These are phyloP conservation scores for Elaphurus davidianus DNA, from an alignment of 2,113 vertebrate species.

Conservation along the genomic window DNA sequence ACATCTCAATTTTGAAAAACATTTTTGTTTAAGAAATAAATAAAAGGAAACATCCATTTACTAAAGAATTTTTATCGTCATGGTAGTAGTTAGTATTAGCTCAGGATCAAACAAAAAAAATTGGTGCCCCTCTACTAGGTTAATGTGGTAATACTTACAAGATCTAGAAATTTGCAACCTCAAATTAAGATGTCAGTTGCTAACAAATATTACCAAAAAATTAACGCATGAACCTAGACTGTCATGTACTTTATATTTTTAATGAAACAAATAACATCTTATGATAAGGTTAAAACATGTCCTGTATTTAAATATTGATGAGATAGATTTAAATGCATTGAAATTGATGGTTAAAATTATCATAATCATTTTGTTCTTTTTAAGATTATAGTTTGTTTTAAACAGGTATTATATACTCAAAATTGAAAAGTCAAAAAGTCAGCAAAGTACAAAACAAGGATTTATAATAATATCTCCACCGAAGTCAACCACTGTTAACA, in stretches of 20 bases:
- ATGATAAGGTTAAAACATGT: not conserved
- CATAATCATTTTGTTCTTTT: not conserved
- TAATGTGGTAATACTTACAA: not conserved
- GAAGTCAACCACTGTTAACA: not conserved
- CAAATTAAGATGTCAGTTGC: not conserved
- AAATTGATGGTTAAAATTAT: not conserved
- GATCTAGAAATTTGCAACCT: not conserved
- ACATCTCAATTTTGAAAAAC: not conserved
- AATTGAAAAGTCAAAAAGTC: not conserved
- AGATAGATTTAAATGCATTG: not conserved
- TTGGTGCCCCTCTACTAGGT: not conserved
- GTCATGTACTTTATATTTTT: not conserved
- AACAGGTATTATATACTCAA: not conserved
- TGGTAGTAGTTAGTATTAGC: not conserved
- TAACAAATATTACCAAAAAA: not conserved
- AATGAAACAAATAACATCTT: not conserved
- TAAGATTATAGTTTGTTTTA: not conserved
- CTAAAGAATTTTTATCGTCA: not conserved
- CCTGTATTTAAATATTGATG: not conserved
- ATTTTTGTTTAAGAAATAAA: slow-evolving; percentile 21
- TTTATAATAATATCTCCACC: not conserved
- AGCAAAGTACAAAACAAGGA: not conserved
- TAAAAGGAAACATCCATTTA: not conserved
- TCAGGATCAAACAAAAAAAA: not conserved
- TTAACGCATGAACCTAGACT: not conserved